phyloP scores from a whole-genome alignment of 2,113 vertebrate genomes.

The Clarias magur region DNA sequence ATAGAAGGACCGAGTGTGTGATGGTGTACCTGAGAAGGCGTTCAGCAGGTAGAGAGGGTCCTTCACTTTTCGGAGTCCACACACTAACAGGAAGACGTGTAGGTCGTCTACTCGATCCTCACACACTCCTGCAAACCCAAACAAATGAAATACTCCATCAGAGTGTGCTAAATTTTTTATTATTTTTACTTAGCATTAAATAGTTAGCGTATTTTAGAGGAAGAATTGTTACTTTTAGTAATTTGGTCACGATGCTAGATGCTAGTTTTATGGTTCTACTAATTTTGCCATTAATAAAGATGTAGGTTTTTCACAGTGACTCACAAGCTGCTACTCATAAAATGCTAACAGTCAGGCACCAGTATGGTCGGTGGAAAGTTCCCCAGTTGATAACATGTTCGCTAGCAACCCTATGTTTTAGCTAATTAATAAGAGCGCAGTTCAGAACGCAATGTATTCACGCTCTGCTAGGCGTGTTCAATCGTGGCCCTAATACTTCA shows the following conservation, averaged over 20 bases:
- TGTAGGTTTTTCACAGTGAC: neutral
- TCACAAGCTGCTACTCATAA: neutral
- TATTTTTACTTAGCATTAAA: neutral
- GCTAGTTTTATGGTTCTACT: neutral
- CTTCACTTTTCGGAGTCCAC: constrained; percentile 87
- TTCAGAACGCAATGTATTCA: neutral
- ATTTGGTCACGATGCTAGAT: neutral
- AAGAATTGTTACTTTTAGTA: neutral
- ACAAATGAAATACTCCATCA: neutral
- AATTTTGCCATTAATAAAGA: neutral
- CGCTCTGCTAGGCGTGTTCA: too few species aligned
- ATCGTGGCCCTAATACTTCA: neutral
- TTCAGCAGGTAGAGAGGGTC: constrained; percentile 85
- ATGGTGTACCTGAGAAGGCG: constrained; percentile 78
- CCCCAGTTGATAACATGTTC: neutral
- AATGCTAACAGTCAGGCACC: neutral
- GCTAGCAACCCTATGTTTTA: neutral
- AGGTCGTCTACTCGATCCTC: constrained; percentile 54
- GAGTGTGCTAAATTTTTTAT: neutral
- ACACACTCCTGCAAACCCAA: constrained; percentile 38
- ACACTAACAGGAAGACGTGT: constrained; percentile 80
- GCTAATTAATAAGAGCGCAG: neutral
- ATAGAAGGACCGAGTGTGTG: too few species aligned
- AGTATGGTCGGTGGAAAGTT: neutral
- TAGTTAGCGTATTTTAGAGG: neutral